Percentiles rank a stretch among this genome's conserved stretches.
These are phyloP conservation scores for Clarias macrocephalus DNA, from an alignment of 2,113 vertebrate species.

Conservation along the genomic window DNA sequence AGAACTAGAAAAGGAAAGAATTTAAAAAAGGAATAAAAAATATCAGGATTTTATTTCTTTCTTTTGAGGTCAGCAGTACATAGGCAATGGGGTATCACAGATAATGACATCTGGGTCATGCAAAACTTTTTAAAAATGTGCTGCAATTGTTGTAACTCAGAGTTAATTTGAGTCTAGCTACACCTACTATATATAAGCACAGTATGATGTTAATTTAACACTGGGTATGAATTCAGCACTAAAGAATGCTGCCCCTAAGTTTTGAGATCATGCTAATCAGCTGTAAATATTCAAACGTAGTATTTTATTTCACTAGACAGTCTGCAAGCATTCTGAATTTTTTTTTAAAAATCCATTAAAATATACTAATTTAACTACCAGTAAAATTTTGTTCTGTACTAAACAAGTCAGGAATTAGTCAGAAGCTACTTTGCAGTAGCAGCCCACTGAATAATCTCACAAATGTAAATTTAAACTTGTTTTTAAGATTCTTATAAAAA, in stretches of 20 bases:
- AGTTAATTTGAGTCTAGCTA: too few relatives aligned
- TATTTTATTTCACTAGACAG: not conserved
- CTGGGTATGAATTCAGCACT: too few relatives aligned
- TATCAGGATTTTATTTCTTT: not conserved
- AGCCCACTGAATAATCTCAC: not conserved
- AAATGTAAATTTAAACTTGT: not conserved
- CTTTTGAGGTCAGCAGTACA: not conserved
- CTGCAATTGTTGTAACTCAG: not conserved
- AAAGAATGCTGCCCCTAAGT: not conserved
- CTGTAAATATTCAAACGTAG: not conserved
- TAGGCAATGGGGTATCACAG: not conserved
- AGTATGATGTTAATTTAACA: too few relatives aligned
- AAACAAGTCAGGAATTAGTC: not conserved
- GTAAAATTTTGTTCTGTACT: not conserved
- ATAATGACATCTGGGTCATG: not conserved
- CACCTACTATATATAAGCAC: too few relatives aligned
- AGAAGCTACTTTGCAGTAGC: not conserved
- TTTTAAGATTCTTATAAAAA: constrained; percentile 15
- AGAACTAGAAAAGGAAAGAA: not conserved
- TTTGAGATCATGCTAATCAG: not conserved
- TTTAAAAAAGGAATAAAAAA: not conserved
- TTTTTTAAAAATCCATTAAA: not conserved
- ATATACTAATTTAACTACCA: not conserved
- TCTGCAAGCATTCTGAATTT: not conserved
- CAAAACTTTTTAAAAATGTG: not conserved